phyloP scores from a whole-genome alignment of 2,888 invertebrate genomes.

The Empis stercorea region DNA sequence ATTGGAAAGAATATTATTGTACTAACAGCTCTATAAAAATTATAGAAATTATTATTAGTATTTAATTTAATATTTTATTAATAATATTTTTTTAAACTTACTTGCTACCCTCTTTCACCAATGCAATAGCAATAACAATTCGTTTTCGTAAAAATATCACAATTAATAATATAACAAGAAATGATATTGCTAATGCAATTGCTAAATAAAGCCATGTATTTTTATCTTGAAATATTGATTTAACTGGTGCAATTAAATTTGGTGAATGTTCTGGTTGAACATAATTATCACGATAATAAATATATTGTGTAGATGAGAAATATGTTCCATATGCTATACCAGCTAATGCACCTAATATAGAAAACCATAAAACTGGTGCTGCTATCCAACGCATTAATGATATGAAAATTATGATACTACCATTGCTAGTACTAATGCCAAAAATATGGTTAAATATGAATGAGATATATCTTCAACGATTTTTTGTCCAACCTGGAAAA shows the following conservation, averaged over 20 bases:
- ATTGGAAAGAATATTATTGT: conserved; percentile 79
- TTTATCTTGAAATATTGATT: conserved; percentile 36
- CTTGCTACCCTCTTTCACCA: conserved; percentile 86
- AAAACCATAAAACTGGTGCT: conserved; percentile 73
- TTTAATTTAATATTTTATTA: background rate
- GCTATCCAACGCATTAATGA: conserved; percentile 80
- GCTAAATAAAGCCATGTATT: conserved; percentile 56
- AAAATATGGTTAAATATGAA: conserved; percentile 57
- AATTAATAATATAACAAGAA: conserved; percentile 54
- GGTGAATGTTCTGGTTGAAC: conserved; percentile 30
- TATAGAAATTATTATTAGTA: background rate
- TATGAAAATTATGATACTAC: conserved; percentile 71
- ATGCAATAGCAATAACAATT: conserved; percentile 75
- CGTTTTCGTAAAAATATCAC: conserved; percentile 72
- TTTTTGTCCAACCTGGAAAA: conserved; percentile 51
- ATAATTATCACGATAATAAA: conserved; percentile 39
- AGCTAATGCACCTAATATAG: conserved; percentile 60
- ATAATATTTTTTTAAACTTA: conserved; percentile 39
- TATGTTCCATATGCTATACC: conserved; percentile 52
- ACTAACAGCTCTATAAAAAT: conserved; percentile 62
- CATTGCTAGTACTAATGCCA: conserved; percentile 53
- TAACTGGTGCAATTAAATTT: conserved; percentile 24
- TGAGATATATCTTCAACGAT: conserved; percentile 65
- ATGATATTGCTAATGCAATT: conserved; percentile 49
- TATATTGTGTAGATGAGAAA: conserved; percentile 47